These are phyloP conservation scores for Poecile atricapillus DNA, from an alignment of 2,113 vertebrate genomes.

Conservation along the genomic window DNA sequence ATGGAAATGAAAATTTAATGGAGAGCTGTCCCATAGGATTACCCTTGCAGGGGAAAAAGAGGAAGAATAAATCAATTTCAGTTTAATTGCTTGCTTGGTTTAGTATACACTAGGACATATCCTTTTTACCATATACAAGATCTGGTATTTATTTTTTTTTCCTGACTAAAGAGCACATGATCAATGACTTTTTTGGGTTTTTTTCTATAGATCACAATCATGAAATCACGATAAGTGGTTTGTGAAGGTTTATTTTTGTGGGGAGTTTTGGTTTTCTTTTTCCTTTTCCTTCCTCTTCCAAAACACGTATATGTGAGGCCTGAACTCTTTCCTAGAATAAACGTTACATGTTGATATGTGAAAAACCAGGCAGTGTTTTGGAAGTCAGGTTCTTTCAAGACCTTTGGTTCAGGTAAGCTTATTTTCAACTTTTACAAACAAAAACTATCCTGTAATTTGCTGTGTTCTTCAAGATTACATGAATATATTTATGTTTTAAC, in stretches of 20 bases:
- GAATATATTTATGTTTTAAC: background rate
- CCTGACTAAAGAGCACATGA: background rate
- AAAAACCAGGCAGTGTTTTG: slow-evolving; percentile 49
- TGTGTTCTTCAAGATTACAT: slow-evolving; percentile 20
- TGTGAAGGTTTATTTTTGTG: background rate
- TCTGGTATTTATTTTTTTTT: background rate
- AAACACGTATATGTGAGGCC: background rate
- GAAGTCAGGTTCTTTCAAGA: slow-evolving; percentile 49
- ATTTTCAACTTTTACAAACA: background rate
- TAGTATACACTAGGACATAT: slow-evolving; percentile 25
- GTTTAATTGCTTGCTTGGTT: background rate
- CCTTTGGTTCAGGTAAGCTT: background rate
- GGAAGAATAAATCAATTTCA: slow-evolving; percentile 4
- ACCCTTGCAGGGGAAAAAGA: background rate
- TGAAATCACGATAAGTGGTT: background rate
- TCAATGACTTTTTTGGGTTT: background rate
- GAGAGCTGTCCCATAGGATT: slow-evolving; percentile 24
- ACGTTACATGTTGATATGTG: background rate
- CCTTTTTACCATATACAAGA: background rate
- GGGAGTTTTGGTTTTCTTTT: background rate
- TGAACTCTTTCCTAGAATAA: background rate
- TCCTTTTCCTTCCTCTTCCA: background rate
- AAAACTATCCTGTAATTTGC: background rate
- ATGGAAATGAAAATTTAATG: slow-evolving; percentile 66
- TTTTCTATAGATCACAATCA: slow-evolving; percentile 33